A percentile compares a stretch with the other conserved stretches of the same genome.
These are phyloP conservation scores for Phocides pigmalion DNA, from an alignment of 1,140 invertebrate genomes.

Conservation along the genomic window DNA sequence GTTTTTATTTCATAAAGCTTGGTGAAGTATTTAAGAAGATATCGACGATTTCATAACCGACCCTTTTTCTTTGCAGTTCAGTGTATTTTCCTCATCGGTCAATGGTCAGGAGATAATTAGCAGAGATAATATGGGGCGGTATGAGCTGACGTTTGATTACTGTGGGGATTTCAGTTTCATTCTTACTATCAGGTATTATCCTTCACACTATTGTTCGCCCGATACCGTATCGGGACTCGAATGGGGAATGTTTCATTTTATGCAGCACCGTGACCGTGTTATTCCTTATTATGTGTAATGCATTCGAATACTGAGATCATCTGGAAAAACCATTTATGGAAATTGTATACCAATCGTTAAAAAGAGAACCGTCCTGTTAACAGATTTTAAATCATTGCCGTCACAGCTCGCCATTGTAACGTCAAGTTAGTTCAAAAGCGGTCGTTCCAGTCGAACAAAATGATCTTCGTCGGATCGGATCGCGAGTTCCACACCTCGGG, in stretches of 20 bases:
- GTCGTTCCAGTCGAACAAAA: constrained; percentile 79
- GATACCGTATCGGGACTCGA: constrained; percentile 38
- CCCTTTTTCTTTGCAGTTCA: too few species aligned
- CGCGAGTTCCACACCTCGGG: constrained; percentile 75
- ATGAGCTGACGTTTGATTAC: constrained; percentile 65
- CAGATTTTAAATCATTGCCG: constrained; percentile 84
- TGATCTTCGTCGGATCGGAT: constrained; percentile 75
- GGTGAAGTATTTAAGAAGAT: too few species aligned
- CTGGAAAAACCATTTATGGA: constrained; percentile 78
- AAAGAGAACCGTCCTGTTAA: constrained; percentile 82
- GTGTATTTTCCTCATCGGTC: constrained; percentile 34
- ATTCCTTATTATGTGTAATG: constrained; percentile 66
- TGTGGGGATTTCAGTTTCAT: constrained; percentile 62
- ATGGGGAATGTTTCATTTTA: constrained; percentile 40
- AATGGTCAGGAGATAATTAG: constrained; percentile 66
- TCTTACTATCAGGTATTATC: constrained; percentile 55
- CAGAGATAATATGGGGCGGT: constrained; percentile 65
- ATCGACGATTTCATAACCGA: too few species aligned
- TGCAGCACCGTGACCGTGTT: constrained; percentile 44
- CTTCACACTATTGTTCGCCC: constrained; percentile 57
- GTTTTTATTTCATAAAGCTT: too few species aligned
- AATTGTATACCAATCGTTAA: constrained; percentile 82
- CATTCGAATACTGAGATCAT: constrained; percentile 68
- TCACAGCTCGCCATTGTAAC: constrained; percentile 77
- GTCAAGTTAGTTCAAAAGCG: constrained; percentile 82